Conservation (phyloP, 2,888 invertebrate genomes). For the Papilio gigon region DNA sequence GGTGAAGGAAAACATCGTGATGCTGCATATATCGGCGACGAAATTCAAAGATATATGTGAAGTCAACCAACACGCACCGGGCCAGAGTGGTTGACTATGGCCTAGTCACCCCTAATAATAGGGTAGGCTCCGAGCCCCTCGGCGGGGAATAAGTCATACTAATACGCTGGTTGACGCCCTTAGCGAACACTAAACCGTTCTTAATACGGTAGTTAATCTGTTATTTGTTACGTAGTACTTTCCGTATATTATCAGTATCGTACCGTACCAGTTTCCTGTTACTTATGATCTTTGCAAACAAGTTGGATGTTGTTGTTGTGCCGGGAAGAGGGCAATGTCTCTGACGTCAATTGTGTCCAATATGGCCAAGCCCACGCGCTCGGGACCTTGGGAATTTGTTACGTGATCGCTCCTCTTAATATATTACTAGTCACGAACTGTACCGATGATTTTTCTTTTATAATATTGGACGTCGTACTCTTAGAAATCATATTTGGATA, state of each 20-base stretch:
- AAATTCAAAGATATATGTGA: too few species aligned
- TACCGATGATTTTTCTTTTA: neutral
- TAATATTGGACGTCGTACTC: neutral
- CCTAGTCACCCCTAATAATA: too few species aligned
- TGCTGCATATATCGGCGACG: too few species aligned
- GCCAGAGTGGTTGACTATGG: too few species aligned
- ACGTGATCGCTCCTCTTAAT: slow-evolving; percentile 41
- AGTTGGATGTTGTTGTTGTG: neutral
- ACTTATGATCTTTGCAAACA: slow-evolving; percentile 2
- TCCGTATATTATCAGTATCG: neutral
- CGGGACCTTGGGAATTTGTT: slow-evolving; percentile 49
- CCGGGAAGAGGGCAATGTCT: slow-evolving; percentile 56
- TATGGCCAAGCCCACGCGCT: slow-evolving; percentile 47
- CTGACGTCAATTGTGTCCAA: slow-evolving; percentile 57
- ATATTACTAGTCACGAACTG: slow-evolving; percentile 23
- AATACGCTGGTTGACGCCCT: too few species aligned
- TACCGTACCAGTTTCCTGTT: neutral
- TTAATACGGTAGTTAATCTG: neutral
- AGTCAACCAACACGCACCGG: too few species aligned
- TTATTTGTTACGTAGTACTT: neutral
- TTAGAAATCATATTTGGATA: too few species aligned
- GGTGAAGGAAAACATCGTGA: too few species aligned
- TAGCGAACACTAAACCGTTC: too few species aligned
- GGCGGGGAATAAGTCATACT: too few species aligned
- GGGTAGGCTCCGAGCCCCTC: too few species aligned